Evolutionary conservation across 2,888 invertebrate genomes (phyloP).

Genomic region (Oxyteleia sp.): DNA sequence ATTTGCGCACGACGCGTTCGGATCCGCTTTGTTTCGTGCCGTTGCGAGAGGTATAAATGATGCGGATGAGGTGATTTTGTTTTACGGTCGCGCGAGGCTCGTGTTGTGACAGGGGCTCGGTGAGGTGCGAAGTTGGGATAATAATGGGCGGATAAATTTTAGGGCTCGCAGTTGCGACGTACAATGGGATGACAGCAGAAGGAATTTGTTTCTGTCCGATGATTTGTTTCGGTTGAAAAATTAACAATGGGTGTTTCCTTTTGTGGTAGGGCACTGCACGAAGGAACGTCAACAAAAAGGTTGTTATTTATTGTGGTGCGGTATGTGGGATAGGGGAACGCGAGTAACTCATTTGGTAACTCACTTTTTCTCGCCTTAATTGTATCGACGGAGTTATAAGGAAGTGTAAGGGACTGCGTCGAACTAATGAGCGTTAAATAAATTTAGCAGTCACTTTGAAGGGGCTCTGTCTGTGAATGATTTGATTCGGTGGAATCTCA

Average conservation of each 20-base stretch:
- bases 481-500: background rate
- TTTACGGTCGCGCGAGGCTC: constrained; percentile 21
- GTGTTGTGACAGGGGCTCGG: constrained; percentile 29
- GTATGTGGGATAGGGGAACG: no score
- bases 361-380: no score
- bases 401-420: background rate
- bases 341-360: no score
- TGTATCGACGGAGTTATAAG: background rate
- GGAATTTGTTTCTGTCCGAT: constrained; percentile 42
- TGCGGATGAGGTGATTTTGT: constrained; percentile 34
- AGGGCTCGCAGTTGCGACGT: constrained; percentile 16
- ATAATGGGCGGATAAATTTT: constrained; percentile 36
- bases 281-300: background rate
- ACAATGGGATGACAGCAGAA: constrained; percentile 27
- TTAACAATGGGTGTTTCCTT: constrained; percentile 25
- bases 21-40: no score
- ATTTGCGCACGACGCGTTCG: no score
- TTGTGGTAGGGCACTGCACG: background rate
- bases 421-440: background rate
- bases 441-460: background rate
- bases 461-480: background rate
- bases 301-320: constrained; percentile 10
- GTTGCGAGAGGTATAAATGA: no score
- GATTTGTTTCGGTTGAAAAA: constrained; percentile 50
- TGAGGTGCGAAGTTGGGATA: constrained; percentile 29